A percentile compares a stretch with the other conserved stretches of the same genome.
These are phyloP conservation scores for Sinocyclocheilus grahami DNA, from an alignment of 2,113 vertebrate genomes.

Conservation along the genomic window DNA sequence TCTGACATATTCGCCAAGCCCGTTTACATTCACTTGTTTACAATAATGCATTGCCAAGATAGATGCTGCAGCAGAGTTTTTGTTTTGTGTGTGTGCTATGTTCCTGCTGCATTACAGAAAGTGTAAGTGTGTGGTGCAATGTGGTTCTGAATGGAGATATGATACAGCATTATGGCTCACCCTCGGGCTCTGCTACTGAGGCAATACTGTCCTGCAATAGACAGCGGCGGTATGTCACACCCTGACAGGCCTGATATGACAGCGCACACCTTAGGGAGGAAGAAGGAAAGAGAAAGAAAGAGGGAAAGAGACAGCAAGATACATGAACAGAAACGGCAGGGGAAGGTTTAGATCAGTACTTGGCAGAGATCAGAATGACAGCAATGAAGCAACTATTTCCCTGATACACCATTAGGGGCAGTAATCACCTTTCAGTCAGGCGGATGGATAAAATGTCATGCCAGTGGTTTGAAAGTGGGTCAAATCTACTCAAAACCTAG, in stretches of 20 bases:
- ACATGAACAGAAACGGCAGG: slow-evolving; percentile 54
- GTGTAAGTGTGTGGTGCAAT: background rate
- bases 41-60: background rate
- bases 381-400: slow-evolving; percentile 29
- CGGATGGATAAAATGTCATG: slow-evolving; percentile 19
- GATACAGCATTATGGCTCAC: slow-evolving; percentile 77
- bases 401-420: slow-evolving; percentile 61
- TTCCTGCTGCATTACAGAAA: background rate
- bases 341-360: slow-evolving; percentile 54
- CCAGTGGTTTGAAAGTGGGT: background rate
- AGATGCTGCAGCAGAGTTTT: slow-evolving; percentile 16
- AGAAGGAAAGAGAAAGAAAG: slow-evolving; percentile 16
- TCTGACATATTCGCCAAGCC: background rate
- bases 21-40: background rate
- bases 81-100: slow-evolving; percentile 6
- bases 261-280: slow-evolving; percentile 87
- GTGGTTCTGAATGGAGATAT: slow-evolving; percentile 30
- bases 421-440: slow-evolving; percentile 32
- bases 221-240: slow-evolving; percentile 89
- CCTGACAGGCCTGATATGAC: slow-evolving; percentile 95
- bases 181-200: slow-evolving; percentile 86
- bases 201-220: slow-evolving; percentile 92
- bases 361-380: slow-evolving; percentile 51
- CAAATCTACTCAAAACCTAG: background rate
- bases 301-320: slow-evolving; percentile 36